Conservation (phyloP, 2,797 vertebrate genomes). For the Liparis tanakae region DNA sequence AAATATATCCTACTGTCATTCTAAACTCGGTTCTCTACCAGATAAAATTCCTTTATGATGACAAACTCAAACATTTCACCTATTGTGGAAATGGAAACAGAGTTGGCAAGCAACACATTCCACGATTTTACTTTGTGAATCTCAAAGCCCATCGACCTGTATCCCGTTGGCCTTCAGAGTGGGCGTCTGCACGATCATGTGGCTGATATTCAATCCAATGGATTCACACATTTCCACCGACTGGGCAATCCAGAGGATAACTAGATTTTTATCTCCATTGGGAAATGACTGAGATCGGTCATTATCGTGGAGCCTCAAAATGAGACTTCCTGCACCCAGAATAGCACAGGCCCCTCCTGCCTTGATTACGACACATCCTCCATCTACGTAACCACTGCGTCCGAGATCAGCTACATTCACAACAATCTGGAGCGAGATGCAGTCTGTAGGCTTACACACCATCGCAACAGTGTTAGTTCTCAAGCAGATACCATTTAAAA, state of each 20-base stretch:
- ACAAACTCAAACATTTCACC: conserved; percentile 59
- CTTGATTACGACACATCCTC: conserved; percentile 71
- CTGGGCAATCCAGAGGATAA: conserved; percentile 79
- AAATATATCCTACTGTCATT: conserved; percentile 29
- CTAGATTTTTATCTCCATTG: conserved; percentile 74
- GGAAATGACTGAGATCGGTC: conserved; percentile 78
- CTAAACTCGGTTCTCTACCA: conserved; percentile 55
- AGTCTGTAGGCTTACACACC: conserved; percentile 73
- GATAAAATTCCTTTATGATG: conserved; percentile 53
- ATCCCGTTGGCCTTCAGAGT: conserved; percentile 76
- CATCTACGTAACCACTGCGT: conserved; percentile 75
- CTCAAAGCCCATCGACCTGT: conserved; percentile 71
- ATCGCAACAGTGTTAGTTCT: conserved; percentile 84
- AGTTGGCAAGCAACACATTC: conserved; percentile 72
- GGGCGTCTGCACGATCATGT: conserved; percentile 75
- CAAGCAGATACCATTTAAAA: conserved; percentile 78
- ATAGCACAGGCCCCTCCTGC: conserved; percentile 77
- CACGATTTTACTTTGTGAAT: conserved; percentile 75
- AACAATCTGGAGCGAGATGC: conserved; percentile 71
- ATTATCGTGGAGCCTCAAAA: conserved; percentile 78
- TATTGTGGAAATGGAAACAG: conserved; percentile 64
- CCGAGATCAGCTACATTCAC: conserved; percentile 69
- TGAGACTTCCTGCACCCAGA: conserved; percentile 76
- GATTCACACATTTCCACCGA: conserved; percentile 74
- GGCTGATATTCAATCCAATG: conserved; percentile 79